A percentile compares a stretch with the other conserved stretches of the same genome.
phyloP scores from a whole-genome alignment of 2,888 invertebrate species.

The Tenthredo distinguenda region DNA sequence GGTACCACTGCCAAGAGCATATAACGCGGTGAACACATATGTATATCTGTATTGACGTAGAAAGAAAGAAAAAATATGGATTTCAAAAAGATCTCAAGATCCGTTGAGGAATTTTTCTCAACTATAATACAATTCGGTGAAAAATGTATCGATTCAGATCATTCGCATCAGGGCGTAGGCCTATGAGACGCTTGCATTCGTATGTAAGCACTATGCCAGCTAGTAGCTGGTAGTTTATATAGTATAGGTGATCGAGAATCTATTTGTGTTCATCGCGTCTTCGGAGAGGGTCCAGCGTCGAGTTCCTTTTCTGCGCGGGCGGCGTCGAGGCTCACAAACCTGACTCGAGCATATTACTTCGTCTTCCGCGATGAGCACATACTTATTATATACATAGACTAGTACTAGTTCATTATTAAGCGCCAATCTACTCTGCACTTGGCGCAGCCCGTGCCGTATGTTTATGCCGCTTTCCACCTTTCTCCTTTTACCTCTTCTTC shows the following conservation, averaged over 20 bases:
- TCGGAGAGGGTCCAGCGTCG: constrained; percentile 50
- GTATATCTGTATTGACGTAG: background rate
- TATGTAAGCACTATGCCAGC: constrained; percentile 16
- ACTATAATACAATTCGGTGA: background rate
- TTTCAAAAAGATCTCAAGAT: background rate
- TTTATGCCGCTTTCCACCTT: background rate
- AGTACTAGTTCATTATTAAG: constrained; percentile 19
- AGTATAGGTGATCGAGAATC: constrained; percentile 62
- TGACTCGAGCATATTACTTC: constrained; percentile 18
- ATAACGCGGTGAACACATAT: background rate
- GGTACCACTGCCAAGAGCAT: background rate
- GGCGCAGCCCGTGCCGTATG: background rate
- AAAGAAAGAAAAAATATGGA: background rate
- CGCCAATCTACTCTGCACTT: background rate
- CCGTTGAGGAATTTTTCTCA: background rate
- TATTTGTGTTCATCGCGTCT: constrained; percentile 63
- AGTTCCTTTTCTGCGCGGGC: constrained; percentile 55
- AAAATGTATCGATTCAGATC: constrained; percentile 35
- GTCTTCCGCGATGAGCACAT: constrained; percentile 9
- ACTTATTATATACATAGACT: background rate
- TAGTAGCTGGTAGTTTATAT: constrained; percentile 44
- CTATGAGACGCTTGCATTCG: constrained; percentile 30
- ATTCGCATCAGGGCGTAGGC: constrained; percentile 28
- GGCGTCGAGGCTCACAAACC: constrained; percentile 39
- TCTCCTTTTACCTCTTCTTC: background rate